Percentiles rank a stretch among this genome's conserved stretches.
Conservation (phyloP, 1,140 invertebrate species). For the Eufriesea mexicana region DNA sequence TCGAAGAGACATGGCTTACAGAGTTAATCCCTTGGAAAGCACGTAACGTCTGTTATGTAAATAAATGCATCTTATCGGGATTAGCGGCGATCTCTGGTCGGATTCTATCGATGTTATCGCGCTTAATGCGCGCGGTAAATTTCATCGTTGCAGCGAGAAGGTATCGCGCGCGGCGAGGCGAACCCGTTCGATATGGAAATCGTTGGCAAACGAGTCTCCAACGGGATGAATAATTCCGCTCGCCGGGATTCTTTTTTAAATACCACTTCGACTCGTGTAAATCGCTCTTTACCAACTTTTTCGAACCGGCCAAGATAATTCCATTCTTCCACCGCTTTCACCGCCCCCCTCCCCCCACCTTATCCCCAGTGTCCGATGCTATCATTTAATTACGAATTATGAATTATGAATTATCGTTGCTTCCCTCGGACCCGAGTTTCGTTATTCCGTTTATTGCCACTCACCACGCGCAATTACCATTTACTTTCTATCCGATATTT, state of each 20-base stretch:
- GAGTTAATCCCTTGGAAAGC: neutral
- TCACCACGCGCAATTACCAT: too few species aligned
- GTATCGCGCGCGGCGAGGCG: neutral
- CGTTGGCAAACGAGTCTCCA: constrained; percentile 13
- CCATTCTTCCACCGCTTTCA: neutral
- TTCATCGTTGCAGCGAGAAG: neutral
- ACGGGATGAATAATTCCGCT: constrained; percentile 10
- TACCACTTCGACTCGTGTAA: neutral
- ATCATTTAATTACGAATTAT: too few species aligned
- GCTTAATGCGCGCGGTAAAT: neutral
- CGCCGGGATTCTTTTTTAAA: neutral
- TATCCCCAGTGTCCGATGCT: too few species aligned
- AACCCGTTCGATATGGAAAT: constrained; percentile 10
- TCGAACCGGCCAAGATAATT: neutral
- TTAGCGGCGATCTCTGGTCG: neutral
- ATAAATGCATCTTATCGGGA: constrained; percentile 15
- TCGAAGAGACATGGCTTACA: neutral
- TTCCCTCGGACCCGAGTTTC: too few species aligned
- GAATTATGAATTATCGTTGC: neutral
- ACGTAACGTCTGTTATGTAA: neutral
- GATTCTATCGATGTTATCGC: constrained; percentile 12
- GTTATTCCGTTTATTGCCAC: too few species aligned
- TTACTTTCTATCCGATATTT: too few species aligned
- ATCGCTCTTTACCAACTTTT: neutral
- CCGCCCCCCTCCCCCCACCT: too few species aligned